Evolutionary conservation across 2,888 invertebrate genomes (phyloP), one percentile per base, ranked within the genome.

Genomic region (Cheilosia vernalis): DNA sequence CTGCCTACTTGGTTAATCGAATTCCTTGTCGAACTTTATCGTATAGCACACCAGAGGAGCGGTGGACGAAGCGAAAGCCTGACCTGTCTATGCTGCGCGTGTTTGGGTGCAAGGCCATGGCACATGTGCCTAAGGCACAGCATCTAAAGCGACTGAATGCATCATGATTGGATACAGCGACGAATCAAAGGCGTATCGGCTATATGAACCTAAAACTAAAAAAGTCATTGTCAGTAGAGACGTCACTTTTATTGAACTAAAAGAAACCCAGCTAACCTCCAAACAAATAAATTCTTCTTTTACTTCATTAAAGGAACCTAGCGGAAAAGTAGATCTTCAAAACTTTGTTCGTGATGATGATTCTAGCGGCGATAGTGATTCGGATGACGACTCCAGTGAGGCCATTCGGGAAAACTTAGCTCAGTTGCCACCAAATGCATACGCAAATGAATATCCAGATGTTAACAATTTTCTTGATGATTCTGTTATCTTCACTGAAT

Each of bases 201-300:
- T n/a, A n/a, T n/a, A 64, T 33, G 7, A 49, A 0, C 47, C 6
- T 2, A 33, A 30, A 5, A 27, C 73, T 27, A 63, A 24, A n/a
- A 55, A 55, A n/a, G 55, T 47, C 44, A 63, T 73, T 19, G 55
- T 70, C 1, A 78, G 70, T 40, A 63, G 70, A 49, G 63, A 70
- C 19, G 58, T 72, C 5, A 66, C 70, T 44, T 87, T 87, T 15
- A 69, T 87, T 37, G 87, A 87, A 27, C 13, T 24, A 33, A 40
- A 37, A 10, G 27, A 2, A 44, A 30, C 15, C 5, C 17, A 55
- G 44, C n/a, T 55, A 44, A 10, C 24, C 17, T 21, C 13, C 17
- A 42, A 67, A 30, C 7, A 10, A 9, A 17, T 10, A 5, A 55
- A 27, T 67, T 2, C 13, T 27, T 55, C 53, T 55, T 4, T 42